Conservation (phyloP, 2,888 invertebrate species). For the Drosophila paramelanica region DNA sequence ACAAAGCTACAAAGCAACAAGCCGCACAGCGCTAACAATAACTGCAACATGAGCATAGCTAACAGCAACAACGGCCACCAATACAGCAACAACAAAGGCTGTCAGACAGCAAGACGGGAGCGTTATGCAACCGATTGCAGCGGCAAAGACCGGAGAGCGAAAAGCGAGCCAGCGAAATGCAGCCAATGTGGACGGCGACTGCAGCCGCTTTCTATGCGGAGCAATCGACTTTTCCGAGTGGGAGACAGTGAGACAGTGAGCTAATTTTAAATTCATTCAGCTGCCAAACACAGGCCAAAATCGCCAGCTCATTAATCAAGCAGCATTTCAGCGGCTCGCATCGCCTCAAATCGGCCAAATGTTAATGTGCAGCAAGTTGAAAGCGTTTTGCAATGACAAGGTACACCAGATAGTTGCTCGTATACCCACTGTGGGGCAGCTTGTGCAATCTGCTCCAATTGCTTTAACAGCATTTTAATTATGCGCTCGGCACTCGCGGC, state of each 20-base stretch:
- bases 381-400: constrained; percentile 70
- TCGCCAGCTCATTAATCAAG: constrained; percentile 71
- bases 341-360: constrained; percentile 14
- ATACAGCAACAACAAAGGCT: constrained; percentile 47
- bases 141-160: constrained; percentile 24
- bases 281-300: constrained; percentile 67
- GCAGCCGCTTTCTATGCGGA: constrained; percentile 66
- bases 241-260: constrained; percentile 56
- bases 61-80: constrained; percentile 32
- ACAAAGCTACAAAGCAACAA: constrained; percentile 60
- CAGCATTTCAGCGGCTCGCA: constrained; percentile 43
- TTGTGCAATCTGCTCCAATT: constrained; percentile 56
- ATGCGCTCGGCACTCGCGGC: constrained; percentile 42
- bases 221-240: constrained; percentile 35
- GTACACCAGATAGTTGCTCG: constrained; percentile 30
- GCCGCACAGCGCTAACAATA: constrained; percentile 69
- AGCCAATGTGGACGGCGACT: constrained; percentile 31
- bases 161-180: constrained; percentile 43
- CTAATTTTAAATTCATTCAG: constrained; percentile 77
- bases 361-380: constrained; percentile 34
- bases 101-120: constrained; percentile 67
- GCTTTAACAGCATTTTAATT: constrained; percentile 59
- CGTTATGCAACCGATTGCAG: constrained; percentile 74
- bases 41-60: constrained; percentile 72
- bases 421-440: constrained; percentile 5